phyloP scores from a whole-genome alignment of 92 coral and sea anemone species.

The Zoanthus sansibaricus region DNA sequence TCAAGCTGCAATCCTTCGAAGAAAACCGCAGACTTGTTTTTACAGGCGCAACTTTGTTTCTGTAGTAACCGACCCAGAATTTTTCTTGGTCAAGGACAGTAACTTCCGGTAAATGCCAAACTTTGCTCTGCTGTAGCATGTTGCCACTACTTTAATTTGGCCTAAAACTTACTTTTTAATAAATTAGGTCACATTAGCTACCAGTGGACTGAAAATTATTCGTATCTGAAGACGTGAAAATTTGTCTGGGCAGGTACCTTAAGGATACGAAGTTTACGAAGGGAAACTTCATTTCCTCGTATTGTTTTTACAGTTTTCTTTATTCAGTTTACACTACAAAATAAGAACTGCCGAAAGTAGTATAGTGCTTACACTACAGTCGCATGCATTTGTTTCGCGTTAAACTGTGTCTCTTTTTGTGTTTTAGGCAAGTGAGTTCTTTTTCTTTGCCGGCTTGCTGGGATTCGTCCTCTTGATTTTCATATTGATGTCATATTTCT shows the following conservation, averaged over 20 bases:
- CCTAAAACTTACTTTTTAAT: background rate
- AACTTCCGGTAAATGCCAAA: constrained; percentile 9
- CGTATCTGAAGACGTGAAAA: background rate
- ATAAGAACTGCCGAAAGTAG: too few species aligned
- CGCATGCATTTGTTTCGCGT: background rate
- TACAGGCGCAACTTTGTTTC: background rate
- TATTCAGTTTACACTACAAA: too few species aligned
- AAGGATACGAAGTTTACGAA: too few species aligned
- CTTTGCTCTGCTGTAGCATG: constrained; percentile 8
- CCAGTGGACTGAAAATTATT: background rate
- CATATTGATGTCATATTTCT: constrained; percentile 86
- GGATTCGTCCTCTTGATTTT: constrained; percentile 79
- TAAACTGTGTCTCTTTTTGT: constrained; percentile 2
- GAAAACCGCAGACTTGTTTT: background rate
- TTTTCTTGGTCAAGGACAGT: background rate
- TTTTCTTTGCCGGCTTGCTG: constrained; percentile 95
- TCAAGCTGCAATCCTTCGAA: background rate
- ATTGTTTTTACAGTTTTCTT: too few species aligned
- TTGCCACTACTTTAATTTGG: background rate
- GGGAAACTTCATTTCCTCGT: too few species aligned
- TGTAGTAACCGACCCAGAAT: constrained; percentile 9
- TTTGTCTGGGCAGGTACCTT: background rate
- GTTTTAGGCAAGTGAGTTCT: constrained; percentile 89
- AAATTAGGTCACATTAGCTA: background rate
- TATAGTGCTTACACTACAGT: too few species aligned